Evolutionary conservation across 2,888 invertebrate genomes (phyloP).

Genomic region (Epiblema foenella): DNA sequence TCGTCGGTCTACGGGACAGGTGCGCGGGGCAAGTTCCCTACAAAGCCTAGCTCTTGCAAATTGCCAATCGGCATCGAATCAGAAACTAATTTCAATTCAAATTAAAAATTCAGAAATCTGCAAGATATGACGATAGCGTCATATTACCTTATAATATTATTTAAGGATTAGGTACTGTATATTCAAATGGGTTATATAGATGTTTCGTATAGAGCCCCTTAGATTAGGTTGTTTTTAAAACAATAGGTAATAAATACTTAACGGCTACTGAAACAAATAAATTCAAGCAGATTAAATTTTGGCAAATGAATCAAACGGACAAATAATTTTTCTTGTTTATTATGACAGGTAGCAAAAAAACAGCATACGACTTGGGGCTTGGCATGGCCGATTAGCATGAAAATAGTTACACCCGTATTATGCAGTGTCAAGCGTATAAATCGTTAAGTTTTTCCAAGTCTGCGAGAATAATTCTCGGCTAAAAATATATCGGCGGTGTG

Average conservation of each 20-base stretch:
- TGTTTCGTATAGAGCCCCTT: no score
- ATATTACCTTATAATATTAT: no score
- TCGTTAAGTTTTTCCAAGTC: slow-evolving; percentile 23
- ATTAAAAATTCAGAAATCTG: slow-evolving; percentile 7
- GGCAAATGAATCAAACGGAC: no score
- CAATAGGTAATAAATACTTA: no score
- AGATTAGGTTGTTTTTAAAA: no score
- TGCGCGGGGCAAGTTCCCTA: slow-evolving; percentile 49
- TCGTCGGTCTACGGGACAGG: slow-evolving; percentile 50
- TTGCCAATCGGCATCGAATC: slow-evolving; percentile 44
- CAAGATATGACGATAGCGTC: background rate
- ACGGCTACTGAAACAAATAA: no score
- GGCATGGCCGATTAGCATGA: background rate
- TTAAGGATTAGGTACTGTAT: no score
- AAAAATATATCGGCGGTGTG: slow-evolving; percentile 37
- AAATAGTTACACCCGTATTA: background rate
- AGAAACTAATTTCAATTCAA: slow-evolving; percentile 46
- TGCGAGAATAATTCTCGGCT: slow-evolving; percentile 32
- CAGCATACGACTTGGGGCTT: background rate
- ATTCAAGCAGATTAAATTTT: no score
- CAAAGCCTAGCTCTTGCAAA: slow-evolving; percentile 44
- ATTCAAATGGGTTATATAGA: no score
- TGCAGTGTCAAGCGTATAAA: slow-evolving; percentile 11
- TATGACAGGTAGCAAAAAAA: no score
- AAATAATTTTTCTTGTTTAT: no score